These are phyloP conservation scores for Haliaeetus vocifer DNA, from an alignment of 2,797 vertebrate species.

Conservation along the genomic window DNA sequence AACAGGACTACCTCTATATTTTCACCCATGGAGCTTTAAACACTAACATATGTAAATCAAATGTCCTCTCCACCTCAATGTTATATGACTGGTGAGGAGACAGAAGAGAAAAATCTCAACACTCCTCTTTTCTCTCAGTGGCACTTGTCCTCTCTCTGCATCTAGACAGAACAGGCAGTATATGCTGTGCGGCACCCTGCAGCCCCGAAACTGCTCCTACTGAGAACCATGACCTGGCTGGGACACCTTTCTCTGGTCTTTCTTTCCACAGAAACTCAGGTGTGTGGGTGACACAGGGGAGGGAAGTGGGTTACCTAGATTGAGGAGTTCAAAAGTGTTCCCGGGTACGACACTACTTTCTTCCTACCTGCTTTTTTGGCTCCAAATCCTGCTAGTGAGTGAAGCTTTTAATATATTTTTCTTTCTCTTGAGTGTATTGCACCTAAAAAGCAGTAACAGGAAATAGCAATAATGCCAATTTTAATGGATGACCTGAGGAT, in stretches of 20 bases:
- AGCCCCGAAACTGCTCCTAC: neutral
- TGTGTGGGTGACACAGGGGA: neutral
- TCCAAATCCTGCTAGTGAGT: neutral
- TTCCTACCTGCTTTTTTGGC: neutral
- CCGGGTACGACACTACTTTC: neutral
- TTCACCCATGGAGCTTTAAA: neutral
- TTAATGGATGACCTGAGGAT: neutral
- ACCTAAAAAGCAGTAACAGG: neutral
- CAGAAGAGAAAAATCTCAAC: constrained; percentile 43
- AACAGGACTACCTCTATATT: constrained; percentile 44
- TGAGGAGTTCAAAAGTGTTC: neutral
- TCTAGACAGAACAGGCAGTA: neutral
- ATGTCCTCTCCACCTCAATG: constrained; percentile 45
- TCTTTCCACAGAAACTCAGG: constrained; percentile 22
- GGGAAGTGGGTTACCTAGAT: neutral
- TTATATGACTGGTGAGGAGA: constrained; percentile 33
- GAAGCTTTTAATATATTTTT: neutral
- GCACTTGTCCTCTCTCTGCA: neutral
- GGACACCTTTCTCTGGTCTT: neutral
- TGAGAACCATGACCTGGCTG: neutral
- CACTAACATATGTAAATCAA: constrained; percentile 31
- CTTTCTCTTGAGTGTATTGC: neutral
- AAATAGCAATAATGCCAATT: neutral
- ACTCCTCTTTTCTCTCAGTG: constrained; percentile 35
- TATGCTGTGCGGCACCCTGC: neutral